A percentile compares a stretch with the other conserved stretches of the same genome.
Evolutionary conservation across 2,113 vertebrate genomes (phyloP).

Genomic region (Thalassoma bifasciatum): DNA sequence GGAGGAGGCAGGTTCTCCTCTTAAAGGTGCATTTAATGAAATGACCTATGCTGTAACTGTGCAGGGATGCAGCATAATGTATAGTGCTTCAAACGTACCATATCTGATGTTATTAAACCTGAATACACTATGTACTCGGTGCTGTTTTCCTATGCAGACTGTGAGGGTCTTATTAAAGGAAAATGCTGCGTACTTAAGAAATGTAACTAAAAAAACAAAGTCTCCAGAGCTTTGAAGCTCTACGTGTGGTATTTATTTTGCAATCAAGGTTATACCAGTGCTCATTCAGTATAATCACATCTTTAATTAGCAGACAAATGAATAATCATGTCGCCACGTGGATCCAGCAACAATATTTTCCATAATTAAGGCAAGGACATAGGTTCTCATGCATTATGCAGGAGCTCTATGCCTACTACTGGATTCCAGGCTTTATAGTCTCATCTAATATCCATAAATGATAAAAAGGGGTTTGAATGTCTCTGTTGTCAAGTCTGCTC

Average conservation of each 20-base stretch:
- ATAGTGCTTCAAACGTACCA: background rate
- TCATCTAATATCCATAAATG: background rate
- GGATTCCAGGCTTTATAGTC: constrained; percentile 13
- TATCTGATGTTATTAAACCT: constrained; percentile 6
- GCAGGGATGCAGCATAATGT: background rate
- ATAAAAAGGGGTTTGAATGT: background rate
- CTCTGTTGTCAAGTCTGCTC: background rate
- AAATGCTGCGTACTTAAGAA: background rate
- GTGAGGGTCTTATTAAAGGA: constrained; percentile 10
- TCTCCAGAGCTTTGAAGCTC: constrained; percentile 56
- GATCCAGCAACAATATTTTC: constrained; percentile 36
- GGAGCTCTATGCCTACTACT: constrained; percentile 7
- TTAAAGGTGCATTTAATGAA: constrained; percentile 57
- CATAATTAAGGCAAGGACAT: constrained; percentile 59
- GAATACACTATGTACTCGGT: background rate
- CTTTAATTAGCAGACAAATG: constrained; percentile 69
- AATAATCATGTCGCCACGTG: constrained; percentile 48
- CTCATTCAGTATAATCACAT: constrained; percentile 46
- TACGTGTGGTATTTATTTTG: constrained; percentile 41
- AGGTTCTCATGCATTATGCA: constrained; percentile 68
- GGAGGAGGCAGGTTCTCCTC: constrained; percentile 35
- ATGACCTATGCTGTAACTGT: constrained; percentile 6
- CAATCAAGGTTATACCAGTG: constrained; percentile 47
- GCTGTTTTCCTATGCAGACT: constrained; percentile 5
- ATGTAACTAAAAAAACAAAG: background rate